phyloP scores from a whole-genome alignment of 2,797 vertebrate genomes.

The Melanogrammus aeglefinus region DNA sequence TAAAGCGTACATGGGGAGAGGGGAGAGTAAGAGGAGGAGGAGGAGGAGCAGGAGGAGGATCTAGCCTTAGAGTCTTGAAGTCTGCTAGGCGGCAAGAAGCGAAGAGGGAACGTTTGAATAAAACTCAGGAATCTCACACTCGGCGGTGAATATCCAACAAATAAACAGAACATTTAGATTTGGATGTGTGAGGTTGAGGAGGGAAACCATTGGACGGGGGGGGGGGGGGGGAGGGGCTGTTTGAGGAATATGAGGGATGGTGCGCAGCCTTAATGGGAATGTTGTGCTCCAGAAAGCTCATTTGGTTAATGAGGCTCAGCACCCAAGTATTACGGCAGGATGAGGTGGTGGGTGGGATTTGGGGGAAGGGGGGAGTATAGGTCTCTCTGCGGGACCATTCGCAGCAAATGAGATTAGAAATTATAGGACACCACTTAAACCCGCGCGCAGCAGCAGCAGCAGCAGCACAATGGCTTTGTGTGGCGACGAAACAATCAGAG shows the following conservation, averaged over 20 bases:
- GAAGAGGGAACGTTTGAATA: conserved; percentile 8
- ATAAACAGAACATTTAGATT: conserved; percentile 20
- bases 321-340: conserved; percentile 57
- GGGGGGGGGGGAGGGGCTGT: conserved; percentile 18
- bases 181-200: conserved; percentile 17
- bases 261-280: conserved; percentile 48
- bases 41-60: conserved; percentile 7
- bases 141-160: background rate
- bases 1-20: background rate
- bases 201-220: conserved; percentile 17
- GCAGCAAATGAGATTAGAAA: conserved; percentile 62
- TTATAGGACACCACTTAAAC: conserved; percentile 39
- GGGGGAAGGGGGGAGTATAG: conserved; percentile 11
- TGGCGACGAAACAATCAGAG: conserved; percentile 52
- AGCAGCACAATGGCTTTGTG: conserved; percentile 19
- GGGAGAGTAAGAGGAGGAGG: background rate
- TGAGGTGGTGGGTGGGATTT: conserved; percentile 15
- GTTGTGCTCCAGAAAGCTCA: conserved; percentile 55
- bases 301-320: conserved; percentile 68
- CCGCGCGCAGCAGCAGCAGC: conserved; percentile 34
- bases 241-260: conserved; percentile 43
- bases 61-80: conserved; percentile 22
- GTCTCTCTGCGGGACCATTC: conserved; percentile 50
- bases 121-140: conserved; percentile 13
- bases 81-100: background rate